Percentiles rank a stretch among this genome's conserved stretches.
Evolutionary conservation across 2,113 vertebrate species (phyloP).

Genomic region (Telmatochromis sp.): DNA sequence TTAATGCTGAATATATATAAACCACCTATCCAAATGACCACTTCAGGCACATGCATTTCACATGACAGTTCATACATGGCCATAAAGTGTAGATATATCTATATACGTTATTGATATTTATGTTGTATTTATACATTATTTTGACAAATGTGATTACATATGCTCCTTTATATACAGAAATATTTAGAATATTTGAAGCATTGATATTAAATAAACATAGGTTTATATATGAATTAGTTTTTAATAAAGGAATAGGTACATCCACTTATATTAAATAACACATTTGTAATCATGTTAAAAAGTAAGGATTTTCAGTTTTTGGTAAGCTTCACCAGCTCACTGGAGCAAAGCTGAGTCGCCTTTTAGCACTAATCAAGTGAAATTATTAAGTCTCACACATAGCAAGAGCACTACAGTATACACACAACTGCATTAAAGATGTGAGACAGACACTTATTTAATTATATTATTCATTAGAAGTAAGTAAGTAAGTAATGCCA

Average conservation of each 20-base stretch:
- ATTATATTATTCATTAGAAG: background rate
- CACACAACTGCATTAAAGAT: background rate
- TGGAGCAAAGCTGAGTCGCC: background rate
- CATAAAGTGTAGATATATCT: background rate
- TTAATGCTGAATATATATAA: background rate
- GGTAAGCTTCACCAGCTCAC: background rate
- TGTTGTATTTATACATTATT: background rate
- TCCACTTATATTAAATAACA: background rate
- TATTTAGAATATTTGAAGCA: background rate
- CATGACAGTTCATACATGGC: slow-evolving; percentile 7
- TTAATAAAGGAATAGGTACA: background rate
- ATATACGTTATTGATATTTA: background rate
- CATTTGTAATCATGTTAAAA: background rate
- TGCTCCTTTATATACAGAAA: background rate
- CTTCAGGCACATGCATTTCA: slow-evolving; percentile 3
- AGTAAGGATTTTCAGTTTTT: background rate
- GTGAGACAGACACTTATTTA: background rate
- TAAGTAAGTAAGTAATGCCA: background rate
- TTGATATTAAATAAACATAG: background rate
- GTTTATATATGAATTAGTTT: background rate
- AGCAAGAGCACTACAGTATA: background rate
- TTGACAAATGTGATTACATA: background rate
- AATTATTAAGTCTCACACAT: background rate
- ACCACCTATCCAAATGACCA: background rate
- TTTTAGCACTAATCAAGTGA: background rate